Evolutionary conservation across 2,113 vertebrate genomes (phyloP), one percentile per base, ranked within the genome.

Genomic region (Chiloscyllium plagiosum): DNA sequence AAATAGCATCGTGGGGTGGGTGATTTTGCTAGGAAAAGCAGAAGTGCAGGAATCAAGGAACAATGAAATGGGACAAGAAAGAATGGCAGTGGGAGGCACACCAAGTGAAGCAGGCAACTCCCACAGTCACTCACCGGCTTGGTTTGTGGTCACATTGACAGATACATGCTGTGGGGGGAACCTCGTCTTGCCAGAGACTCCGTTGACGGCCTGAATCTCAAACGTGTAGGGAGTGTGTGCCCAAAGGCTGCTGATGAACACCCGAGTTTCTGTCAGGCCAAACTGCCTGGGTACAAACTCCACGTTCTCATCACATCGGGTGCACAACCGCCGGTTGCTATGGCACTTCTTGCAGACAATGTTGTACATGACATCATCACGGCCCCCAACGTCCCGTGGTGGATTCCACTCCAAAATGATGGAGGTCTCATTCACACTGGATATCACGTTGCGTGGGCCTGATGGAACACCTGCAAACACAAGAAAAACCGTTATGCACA

Each of bases 61-160:
- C 15, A 65, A 66, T 92, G n/a, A 65, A 66, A 29, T n/a, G 26
- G 29, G 2, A 65, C 29, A 5, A 47, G 47, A 13, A 24, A 10
- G 17, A 24, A 33, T 17, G 26, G 42, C 50, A 42, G 42, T 13
- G 29, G 29, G 22, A 95, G 24, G n/a, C 65, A 50, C 4, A 17
- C 33, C 26, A 65, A 33, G 89, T 37, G 33, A 68, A 22, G 33
- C 33, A 37, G 2, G 17, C 13, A 12, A 15, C 0, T 65, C 29
- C 3, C 15, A 33, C 20, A 24, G 20, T 42, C 37, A 97, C 99
- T 98, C 97, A 99, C 99, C 99, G 0, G 99, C 99, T 97, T 99
- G 99, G 97, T 99, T 99, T 96, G 99, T 99, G 96, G 99, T 99
- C 97, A 99, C 99, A 97, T 99, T 99, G 96, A 99, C 99, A 0